Base-by-base conservation (phyloP, 2,113 vertebrate species). In the Rattus rattus region DNA sequence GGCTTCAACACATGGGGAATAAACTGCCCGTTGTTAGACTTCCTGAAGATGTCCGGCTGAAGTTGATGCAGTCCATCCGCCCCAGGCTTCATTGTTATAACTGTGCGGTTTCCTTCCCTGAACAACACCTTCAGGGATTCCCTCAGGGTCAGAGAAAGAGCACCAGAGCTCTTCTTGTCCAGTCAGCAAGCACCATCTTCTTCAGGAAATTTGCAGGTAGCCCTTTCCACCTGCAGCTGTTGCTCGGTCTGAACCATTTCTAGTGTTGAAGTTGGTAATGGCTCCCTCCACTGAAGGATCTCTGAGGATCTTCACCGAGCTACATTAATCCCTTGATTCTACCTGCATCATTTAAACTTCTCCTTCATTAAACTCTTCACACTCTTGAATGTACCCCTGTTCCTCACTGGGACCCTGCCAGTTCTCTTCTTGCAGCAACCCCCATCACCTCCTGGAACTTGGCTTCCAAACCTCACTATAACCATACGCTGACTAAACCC, bases 121-220 rank as follows among this genome's bases (percentile, higher is more conserved):
- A 22, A 43, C 19, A 39, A n/a, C 9, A 75, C 72, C 72, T 24
- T 20, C n/a, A 43, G n/a, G n/a, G 72, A 43, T 43, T 24, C n/a
- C n/a, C 72, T 75, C n/a, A 2, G 72, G 72, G 20, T 43, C 72
- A 7, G 28, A 59, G 43, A 70, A 30, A 12, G 69, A 49, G 7
- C 9, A 47, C 9, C 1, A 67, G 20, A 9, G 2, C 16, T 24
- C 19, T 2, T 36, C 16, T 28, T 22, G 28, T 85, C 0, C 0
- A 84, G 20, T 12, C 59, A 47, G 84, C n/a, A 28, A 54, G 2
- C 54, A 65, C 26, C n/a, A 8, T 39, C 22, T 73, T 88, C 28
- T 14, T 87, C 3, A 54, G 54, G 73, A 75, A 72, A 33, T 63
- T 59, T 54, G 10, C 0, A 33, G 30, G 17, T n/a, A 28, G 22